These are phyloP conservation scores for Carlito syrichta DNA, from an alignment of 2,113 vertebrate genomes.

Conservation along the genomic window DNA sequence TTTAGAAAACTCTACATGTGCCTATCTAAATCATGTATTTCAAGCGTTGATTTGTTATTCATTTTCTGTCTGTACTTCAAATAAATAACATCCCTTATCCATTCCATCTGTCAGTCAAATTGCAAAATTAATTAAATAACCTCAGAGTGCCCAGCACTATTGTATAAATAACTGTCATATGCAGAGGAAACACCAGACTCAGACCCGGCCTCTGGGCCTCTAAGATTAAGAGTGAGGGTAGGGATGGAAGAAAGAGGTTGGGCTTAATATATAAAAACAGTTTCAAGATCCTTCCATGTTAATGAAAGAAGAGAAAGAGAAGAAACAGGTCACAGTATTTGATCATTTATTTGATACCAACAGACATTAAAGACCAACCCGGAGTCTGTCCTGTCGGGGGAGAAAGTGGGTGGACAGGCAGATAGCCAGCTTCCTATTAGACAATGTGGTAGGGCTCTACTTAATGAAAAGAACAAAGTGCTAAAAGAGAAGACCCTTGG, in stretches of 20 bases:
- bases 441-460: not conserved
- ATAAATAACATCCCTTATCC: not conserved
- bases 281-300: not conserved
- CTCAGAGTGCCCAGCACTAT: not conserved
- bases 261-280: not conserved
- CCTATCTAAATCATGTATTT: not conserved
- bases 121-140: not conserved
- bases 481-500: not conserved
- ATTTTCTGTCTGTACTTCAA: not conserved
- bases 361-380: not conserved
- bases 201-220: not conserved
- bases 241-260: not conserved
- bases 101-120: not conserved
- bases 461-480: not conserved
- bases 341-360: not conserved
- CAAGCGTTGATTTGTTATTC: not conserved
- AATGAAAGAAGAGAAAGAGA: not conserved
- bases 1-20: not conserved
- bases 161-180: not conserved
- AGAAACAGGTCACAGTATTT: not conserved
- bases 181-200: not conserved
- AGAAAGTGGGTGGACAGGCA: not conserved
- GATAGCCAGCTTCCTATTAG: not conserved
- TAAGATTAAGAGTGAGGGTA: not conserved
- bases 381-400: not conserved